phyloP scores from a whole-genome alignment of 1,140 invertebrate genomes.

The Cylas formicarius region DNA sequence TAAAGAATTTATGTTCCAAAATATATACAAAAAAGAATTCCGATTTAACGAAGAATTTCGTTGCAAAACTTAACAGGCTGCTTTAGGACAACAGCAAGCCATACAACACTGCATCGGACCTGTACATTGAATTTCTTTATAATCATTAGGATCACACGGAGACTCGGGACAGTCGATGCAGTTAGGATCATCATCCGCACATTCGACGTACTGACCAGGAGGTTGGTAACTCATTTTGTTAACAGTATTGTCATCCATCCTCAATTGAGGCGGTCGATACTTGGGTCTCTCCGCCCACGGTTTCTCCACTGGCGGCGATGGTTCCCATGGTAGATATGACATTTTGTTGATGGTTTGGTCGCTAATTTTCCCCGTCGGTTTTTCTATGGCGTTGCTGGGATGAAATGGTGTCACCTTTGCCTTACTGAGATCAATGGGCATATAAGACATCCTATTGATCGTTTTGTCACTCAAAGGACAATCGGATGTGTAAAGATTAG shows the following conservation, averaged over 20 bases:
- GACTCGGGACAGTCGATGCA: conserved; percentile 36
- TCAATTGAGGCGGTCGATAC: conserved; percentile 39
- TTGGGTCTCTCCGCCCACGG: conserved; percentile 43
- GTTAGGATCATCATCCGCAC: conserved; percentile 37
- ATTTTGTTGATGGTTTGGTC: conserved; percentile 53
- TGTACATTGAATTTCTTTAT: conserved; percentile 5
- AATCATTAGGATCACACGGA: conserved; percentile 19
- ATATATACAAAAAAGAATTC: not conserved
- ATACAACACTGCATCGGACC: conserved; percentile 21
- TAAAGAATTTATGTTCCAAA: not conserved
- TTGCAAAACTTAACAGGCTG: conserved; percentile 29
- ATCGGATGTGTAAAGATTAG: conserved; percentile 41
- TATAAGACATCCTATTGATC: conserved; percentile 47
- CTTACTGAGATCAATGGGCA: conserved; percentile 44
- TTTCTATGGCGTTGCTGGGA: conserved; percentile 43
- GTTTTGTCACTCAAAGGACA: conserved; percentile 44
- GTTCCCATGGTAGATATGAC: conserved; percentile 46
- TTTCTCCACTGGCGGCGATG: conserved; percentile 36
- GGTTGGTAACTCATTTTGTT: conserved; percentile 44
- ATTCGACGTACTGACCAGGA: conserved; percentile 45
- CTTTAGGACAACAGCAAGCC: conserved; percentile 37
- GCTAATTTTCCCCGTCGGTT: conserved; percentile 49
- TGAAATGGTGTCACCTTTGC: conserved; percentile 42
- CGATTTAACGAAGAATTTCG: not conserved
- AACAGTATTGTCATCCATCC: conserved; percentile 44